Base-by-base conservation (phyloP, 1,140 invertebrate genomes). In the Magallana gigas region DNA sequence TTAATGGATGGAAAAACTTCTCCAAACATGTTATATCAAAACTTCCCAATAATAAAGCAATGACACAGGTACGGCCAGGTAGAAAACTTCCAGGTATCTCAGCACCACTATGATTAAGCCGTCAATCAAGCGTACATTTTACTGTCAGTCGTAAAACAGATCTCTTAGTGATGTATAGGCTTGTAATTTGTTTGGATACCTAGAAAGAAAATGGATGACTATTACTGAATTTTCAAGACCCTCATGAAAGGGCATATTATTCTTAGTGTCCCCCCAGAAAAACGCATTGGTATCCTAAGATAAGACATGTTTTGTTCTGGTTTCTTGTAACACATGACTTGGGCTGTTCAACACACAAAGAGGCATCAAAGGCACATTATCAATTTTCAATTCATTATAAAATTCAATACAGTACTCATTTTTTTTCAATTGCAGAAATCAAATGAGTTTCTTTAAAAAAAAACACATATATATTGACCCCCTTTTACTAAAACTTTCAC, bases 141-240 rank as follows among this genome's bases (percentile, higher is more conserved):
- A 76, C 68, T 76, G 68, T 76, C 68, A 29, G 68, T 76, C 68
- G 68, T 76, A 76, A 76, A 76, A 76, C 68, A 76, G 29, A 76
- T 76, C 68, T 29, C 68, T 23, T 76, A 29, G 68, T 76, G 68
- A 76, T 76, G 68, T 76, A 76, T 76, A 76, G 68, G 68, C 23
- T 76, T 76, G 68, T 76, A 76, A 76, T 76, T 76, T 76, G 68
- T 76, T 76, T 76, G 68, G 68, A 76, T 76, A 76, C 68, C 68
- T 76, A 76, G 68, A 76, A 76, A 76, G 68, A 76, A 76, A 76
- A 76, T 76, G 68, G 68, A 76, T 76, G 68, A 76, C 68, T 76
- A 76, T 76, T 76, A 76, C 68, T 76, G 68, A 76, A 76, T 76
- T 76, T 76, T 76, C 68, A 36, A 76, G 68, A 76, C 68, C 68